Evolutionary conservation across 2,888 invertebrate genomes (phyloP).

Genomic region (Microctonus aethiopoides): DNA sequence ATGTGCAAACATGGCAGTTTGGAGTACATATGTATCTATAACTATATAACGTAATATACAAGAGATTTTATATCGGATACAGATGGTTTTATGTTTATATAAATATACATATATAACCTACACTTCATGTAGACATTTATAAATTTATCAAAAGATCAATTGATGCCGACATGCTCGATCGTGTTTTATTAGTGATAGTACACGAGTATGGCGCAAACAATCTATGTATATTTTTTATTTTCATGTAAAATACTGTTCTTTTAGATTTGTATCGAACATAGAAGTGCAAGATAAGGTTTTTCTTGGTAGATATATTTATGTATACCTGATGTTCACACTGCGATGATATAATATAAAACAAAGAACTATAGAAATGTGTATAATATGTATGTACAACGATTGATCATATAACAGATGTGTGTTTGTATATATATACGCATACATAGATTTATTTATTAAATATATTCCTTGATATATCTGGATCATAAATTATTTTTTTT

Average conservation of each 20-base stretch:
- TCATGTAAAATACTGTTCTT: conserved; percentile 43
- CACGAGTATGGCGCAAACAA: conserved; percentile 50
- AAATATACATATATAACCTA: conserved; percentile 13
- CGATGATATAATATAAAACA: neutral
- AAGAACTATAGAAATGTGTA: too few species aligned
- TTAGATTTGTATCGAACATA: conserved; percentile 51
- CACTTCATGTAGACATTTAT: too few species aligned
- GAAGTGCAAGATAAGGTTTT: conserved; percentile 46
- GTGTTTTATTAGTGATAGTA: conserved; percentile 60
- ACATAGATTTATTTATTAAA: too few species aligned
- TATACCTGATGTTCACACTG: neutral
- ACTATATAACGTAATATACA: conserved; percentile 31
- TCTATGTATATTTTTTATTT: conserved; percentile 46
- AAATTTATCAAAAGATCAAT: conserved; percentile 49
- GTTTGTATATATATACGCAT: too few species aligned
- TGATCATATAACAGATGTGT: neutral
- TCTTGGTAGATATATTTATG: conserved; percentile 40
- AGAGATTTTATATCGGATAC: conserved; percentile 41
- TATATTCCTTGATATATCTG: too few species aligned
- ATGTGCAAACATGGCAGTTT: conserved; percentile 18
- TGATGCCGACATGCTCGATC: conserved; percentile 51
- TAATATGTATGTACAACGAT: neutral
- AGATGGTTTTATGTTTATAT: conserved; percentile 33
- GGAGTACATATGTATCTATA: conserved; percentile 10
- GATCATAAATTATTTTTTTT: neutral